Evolutionary conservation across 2,888 invertebrate species (phyloP), one percentile per base, ranked within the genome.

Genomic region (Drosophila rellima): DNA sequence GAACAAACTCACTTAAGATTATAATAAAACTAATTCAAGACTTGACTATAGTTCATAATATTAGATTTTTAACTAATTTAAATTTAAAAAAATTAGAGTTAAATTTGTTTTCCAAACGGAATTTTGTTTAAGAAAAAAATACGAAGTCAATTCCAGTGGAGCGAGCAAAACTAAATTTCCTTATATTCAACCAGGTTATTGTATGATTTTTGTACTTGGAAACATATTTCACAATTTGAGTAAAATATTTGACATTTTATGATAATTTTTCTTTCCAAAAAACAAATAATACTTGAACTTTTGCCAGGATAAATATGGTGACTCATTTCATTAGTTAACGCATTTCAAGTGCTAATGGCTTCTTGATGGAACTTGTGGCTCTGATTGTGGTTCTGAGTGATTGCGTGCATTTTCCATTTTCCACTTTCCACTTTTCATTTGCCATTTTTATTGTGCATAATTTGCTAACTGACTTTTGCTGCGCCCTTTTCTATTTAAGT

Each of bases 381-480:
- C 11, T 42, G 54, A 55, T 55, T 40, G 48, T 40, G 39, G 26
- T 5, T 17, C 3, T 17, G 4, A 20, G 26, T 62, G 73, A 40
- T 64, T 35, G 52, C 39, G 70, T 31, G 23, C 35, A 33, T 33
- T 55, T 42, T 42, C 31, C 15, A 23, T 54, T 54, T 40, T 13
- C n/a, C 35, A 33, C 23, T 55, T 42, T 42, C 31, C 15, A 23
- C 40, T 54, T 40, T 13, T 8, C 17, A 17, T 48, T 31, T 50
- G 18, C 29, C 52, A 52, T 52, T 52, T 40, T 39, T 29, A 54
- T 42, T 42, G 29, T 31, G 10, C 39, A 54, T 54, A 54, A 54
- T 42, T 42, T 10, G 20, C 31, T 13, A 26, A 29, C 33, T 42
- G 51, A 23, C 39, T n/a, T 48, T 33, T n/a, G 51, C 68, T 74